A percentile compares a stretch with the other conserved stretches of the same genome.
Evolutionary conservation across 2,888 invertebrate species (phyloP).

Genomic region (Chrysomela aeneicollis): DNA sequence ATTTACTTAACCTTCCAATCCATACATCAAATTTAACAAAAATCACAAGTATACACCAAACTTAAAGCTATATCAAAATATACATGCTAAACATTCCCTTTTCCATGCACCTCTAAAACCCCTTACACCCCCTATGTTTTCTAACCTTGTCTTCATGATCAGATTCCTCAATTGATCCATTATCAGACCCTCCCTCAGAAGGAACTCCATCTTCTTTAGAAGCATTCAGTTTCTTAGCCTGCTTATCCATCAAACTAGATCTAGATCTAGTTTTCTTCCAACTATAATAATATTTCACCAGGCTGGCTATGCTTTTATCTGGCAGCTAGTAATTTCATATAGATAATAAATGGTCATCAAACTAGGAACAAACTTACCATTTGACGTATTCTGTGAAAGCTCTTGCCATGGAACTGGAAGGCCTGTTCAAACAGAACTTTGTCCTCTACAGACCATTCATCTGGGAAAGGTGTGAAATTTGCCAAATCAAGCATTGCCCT

Average conservation of each 20-base stretch:
- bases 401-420: constrained; percentile 97
- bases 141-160: constrained; percentile 91
- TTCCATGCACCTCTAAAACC: constrained; percentile 2
- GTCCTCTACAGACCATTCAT: constrained; percentile 98
- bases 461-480: constrained; percentile 96
- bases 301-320: constrained; percentile 93
- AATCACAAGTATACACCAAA: not conserved
- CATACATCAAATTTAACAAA: not conserved
- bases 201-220: constrained; percentile 72
- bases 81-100: constrained; percentile 22
- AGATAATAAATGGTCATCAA: not conserved
- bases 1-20: not conserved
- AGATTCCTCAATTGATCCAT: constrained; percentile 85
- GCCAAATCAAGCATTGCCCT: constrained; percentile 92
- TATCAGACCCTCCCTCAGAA: constrained; percentile 84
- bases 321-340: constrained; percentile 74
- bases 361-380: constrained; percentile 73
- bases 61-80: not conserved
- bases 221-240: constrained; percentile 73
- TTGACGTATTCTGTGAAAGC: constrained; percentile 95
- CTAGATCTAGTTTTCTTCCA: constrained; percentile 97
- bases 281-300: constrained; percentile 97
- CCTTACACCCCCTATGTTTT: not conserved
- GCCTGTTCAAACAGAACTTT: constrained; percentile 98
- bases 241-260: constrained; percentile 92